phyloP scores from a whole-genome alignment of 2,888 invertebrate genomes.

The Cyclophora albipunctata region DNA sequence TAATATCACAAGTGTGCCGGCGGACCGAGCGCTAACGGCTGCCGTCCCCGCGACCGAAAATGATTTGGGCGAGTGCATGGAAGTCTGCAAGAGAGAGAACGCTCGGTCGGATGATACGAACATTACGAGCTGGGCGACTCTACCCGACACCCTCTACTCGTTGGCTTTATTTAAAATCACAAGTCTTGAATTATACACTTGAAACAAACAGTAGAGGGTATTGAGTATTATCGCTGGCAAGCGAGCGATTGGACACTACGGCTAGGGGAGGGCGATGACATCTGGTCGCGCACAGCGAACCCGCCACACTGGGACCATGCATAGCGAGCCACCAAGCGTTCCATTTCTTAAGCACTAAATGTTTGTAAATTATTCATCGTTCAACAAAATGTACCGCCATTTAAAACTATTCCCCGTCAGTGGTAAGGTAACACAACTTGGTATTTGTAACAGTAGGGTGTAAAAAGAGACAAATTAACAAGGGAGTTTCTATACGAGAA shows the following conservation, averaged over 20 bases:
- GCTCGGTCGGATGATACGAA: constrained; percentile 46
- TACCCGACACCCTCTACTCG: too few species aligned
- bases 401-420: too few species aligned
- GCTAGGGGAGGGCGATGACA: background rate
- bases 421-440: constrained; percentile 12
- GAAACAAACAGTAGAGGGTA: too few species aligned
- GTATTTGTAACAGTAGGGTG: constrained; percentile 31
- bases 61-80: constrained; percentile 84
- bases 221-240: too few species aligned
- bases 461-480: constrained; percentile 21
- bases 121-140: constrained; percentile 7
- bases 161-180: too few species aligned
- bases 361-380: background rate
- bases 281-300: constrained; percentile 4
- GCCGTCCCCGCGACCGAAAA: constrained; percentile 79
- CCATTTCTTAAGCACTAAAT: background rate
- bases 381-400: too few species aligned
- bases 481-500: constrained; percentile 21
- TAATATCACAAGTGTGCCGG: constrained; percentile 44
- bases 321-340: constrained; percentile 29
- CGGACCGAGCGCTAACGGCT: constrained; percentile 68
- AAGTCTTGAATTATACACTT: too few species aligned
- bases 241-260: too few species aligned
- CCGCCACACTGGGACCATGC: constrained; percentile 1
- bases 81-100: constrained; percentile 81